Percentiles rank a stretch among this genome's conserved stretches.
Conservation (phyloP, 2,888 invertebrate genomes). For the Athalia circularis region DNA sequence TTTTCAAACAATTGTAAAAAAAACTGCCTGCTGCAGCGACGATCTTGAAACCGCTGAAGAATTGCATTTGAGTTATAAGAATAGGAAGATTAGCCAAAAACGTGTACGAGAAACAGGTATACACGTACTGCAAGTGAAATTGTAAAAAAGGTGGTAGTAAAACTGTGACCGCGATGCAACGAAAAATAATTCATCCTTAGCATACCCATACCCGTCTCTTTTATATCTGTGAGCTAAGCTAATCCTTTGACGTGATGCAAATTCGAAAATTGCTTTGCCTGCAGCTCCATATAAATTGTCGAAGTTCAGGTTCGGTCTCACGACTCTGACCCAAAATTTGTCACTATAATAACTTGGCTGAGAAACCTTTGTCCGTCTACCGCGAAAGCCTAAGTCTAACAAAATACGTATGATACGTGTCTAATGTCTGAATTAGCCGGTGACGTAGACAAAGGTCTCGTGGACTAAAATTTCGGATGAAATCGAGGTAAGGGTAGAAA, state of each 20-base stretch:
- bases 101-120: too few relatives aligned
- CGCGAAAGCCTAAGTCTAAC: conserved; percentile 16
- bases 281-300: neutral
- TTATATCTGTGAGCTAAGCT: neutral
- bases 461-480: conserved; percentile 29
- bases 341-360: neutral
- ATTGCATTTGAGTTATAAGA: too few relatives aligned
- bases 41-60: neutral
- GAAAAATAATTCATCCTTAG: neutral
- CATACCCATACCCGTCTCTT: neutral
- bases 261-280: neutral
- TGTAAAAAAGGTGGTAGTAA: neutral
- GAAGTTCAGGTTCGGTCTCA: conserved; percentile 10
- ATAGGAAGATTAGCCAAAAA: too few relatives aligned
- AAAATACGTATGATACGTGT: conserved; percentile 40
- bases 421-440: conserved; percentile 35
- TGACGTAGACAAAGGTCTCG: conserved; percentile 43
- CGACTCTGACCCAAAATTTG: conserved; percentile 22
- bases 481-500: conserved; percentile 37
- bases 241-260: conserved; percentile 6
- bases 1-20: conserved; percentile 13
- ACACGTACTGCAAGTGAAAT: too few relatives aligned
- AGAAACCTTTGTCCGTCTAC: conserved; percentile 16
- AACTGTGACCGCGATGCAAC: neutral
- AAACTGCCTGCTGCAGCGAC: neutral